Percentiles rank a stretch among this genome's conserved stretches.
Conservation (phyloP, 2,888 invertebrate genomes). For the Eristalis pertinax region DNA sequence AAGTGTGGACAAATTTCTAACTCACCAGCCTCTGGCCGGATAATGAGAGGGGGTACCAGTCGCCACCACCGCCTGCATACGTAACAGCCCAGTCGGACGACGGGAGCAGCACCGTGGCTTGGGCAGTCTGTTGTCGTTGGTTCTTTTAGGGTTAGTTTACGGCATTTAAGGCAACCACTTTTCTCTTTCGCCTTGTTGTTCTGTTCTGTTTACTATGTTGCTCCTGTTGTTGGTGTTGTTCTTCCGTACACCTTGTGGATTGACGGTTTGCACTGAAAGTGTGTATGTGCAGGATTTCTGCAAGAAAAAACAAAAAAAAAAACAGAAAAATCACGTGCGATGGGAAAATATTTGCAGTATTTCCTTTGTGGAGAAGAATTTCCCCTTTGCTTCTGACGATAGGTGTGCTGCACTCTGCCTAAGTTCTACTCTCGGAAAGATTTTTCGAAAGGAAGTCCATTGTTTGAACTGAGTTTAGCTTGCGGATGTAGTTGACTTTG, state of each 20-base stretch:
- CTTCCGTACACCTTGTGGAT: constrained; percentile 52
- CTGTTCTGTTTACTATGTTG: constrained; percentile 23
- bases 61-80: background rate
- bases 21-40: constrained; percentile 42
- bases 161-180: constrained; percentile 67
- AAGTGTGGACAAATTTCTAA: constrained; percentile 69
- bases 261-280: constrained; percentile 36
- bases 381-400: constrained; percentile 11
- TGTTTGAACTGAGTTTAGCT: constrained; percentile 45
- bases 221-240: constrained; percentile 28
- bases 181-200: constrained; percentile 46
- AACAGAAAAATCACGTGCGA: constrained; percentile 45
- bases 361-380: constrained; percentile 42
- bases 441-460: constrained; percentile 50
- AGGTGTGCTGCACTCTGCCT: background rate
- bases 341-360: constrained; percentile 62
- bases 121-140: constrained; percentile 39
- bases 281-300: constrained; percentile 41
- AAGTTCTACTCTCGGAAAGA: constrained; percentile 21
- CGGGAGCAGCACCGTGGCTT: background rate
- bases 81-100: too few relatives aligned
- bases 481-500: constrained; percentile 11
- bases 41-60: background rate
- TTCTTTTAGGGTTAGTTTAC: constrained; percentile 68
- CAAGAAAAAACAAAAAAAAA: background rate